phyloP scores from a whole-genome alignment of 2,797 vertebrate genomes.

The Siniperca obscura region DNA sequence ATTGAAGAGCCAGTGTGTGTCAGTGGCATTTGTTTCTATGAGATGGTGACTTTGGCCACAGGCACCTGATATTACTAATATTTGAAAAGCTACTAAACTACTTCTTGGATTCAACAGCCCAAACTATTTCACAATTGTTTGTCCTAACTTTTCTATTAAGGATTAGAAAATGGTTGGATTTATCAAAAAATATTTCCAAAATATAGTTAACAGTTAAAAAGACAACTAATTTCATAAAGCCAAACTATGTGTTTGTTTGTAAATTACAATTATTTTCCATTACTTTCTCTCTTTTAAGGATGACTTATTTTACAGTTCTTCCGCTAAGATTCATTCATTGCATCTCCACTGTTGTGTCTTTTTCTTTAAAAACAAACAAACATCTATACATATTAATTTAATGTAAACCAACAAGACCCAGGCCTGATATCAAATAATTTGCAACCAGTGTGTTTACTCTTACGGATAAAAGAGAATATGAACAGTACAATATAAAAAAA shows the following conservation, averaged over 20 bases:
- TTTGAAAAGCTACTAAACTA: not conserved
- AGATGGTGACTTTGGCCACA: too few species aligned
- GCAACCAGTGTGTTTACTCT: not conserved
- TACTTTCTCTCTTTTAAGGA: not conserved
- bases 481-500: not conserved
- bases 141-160: not conserved
- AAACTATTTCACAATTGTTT: not conserved
- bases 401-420: not conserved
- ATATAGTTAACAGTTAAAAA: too few species aligned
- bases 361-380: not conserved
- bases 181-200: too few species aligned
- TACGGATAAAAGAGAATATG: not conserved
- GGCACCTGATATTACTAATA: too few species aligned
- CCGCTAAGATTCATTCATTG: not conserved
- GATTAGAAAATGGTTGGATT: too few species aligned
- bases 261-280: not conserved
- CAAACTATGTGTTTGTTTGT: not conserved
- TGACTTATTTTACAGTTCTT: not conserved
- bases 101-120: not conserved
- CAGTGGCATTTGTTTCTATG: too few species aligned
- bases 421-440: not conserved
- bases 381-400: not conserved
- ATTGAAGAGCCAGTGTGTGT: not conserved
- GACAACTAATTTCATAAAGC: not conserved
- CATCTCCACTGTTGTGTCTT: not conserved